These are phyloP conservation scores for Vimba vimba DNA, from an alignment of 2,113 vertebrate species.

Conservation along the genomic window DNA sequence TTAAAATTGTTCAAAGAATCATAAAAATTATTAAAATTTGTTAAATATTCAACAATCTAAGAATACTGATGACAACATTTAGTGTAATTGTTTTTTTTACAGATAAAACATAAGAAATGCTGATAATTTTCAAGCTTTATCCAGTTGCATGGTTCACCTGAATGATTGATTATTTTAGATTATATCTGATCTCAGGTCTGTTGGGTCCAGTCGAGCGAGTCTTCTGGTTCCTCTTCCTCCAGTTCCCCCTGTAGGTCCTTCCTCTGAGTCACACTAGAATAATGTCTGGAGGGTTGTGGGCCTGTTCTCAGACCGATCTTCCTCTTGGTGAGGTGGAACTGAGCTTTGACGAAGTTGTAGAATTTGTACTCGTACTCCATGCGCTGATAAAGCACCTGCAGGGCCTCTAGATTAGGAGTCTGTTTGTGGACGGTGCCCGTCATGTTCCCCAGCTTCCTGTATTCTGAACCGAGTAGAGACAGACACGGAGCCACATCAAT, in stretches of 20 bases:
- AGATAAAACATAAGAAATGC: not conserved
- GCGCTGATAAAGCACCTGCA: constrained; percentile 85
- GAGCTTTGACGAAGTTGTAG: constrained; percentile 84
- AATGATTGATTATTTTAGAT: not conserved
- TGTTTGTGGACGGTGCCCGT: constrained; percentile 87
- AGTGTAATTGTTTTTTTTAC: not conserved
- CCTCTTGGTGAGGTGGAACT: constrained; percentile 85
- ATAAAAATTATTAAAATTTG: not conserved
- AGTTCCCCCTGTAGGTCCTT: constrained; percentile 67
- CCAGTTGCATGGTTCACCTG: constrained; percentile 2
- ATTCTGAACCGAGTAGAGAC: constrained; percentile 73
- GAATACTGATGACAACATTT: not conserved
- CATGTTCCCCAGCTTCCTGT: constrained; percentile 85
- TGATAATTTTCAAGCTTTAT: not conserved
- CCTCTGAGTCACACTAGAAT: constrained; percentile 74
- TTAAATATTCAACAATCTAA: not conserved
- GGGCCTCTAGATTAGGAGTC: constrained; percentile 80
- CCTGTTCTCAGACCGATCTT: constrained; percentile 85
- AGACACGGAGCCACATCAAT: not conserved
- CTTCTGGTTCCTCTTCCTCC: constrained; percentile 77
- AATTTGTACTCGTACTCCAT: constrained; percentile 87
- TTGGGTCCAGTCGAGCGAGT: constrained; percentile 35
- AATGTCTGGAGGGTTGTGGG: constrained; percentile 57
- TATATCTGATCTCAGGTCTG: constrained; percentile 33
- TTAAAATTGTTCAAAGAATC: not conserved